Evolutionary conservation across 2,888 invertebrate genomes (phyloP), one percentile per base, ranked within the genome.

Genomic region (Hedya salicella): DNA sequence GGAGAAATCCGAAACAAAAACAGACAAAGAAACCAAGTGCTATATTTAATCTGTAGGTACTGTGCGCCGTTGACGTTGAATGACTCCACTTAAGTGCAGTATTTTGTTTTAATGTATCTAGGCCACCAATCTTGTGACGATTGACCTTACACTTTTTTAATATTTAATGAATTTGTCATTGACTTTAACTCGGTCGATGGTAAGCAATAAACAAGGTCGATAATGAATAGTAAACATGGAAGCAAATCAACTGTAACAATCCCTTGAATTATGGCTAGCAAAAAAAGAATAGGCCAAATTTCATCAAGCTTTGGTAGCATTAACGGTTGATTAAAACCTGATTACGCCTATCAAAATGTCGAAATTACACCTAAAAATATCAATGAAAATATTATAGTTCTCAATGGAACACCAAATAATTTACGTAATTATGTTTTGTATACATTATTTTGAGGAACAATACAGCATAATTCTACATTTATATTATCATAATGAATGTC

Each of bases 161-260:
- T 11, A 36, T 14, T 25, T 42, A 25, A 30, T 44, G 25, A 9
- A 16, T 17, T 42, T 56, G 30, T 25, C 56, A 56, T 30, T 56
- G 56, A 56, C 56, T 56, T 56, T 44, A 17, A 44, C 25, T 56
- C 42, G 30, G 42, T 44, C n/a, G 17, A 11, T 25, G 42, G 16
- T 17, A 11, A 36, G 11, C 11, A 1, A 36, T 21, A 11, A n/a
- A 14, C 42, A 42, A 56, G 56, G 56, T 44, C 30, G 14, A 44
- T 42, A 16, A 56, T 19, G 21, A 40, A 44, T 56, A 11, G 30
- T 14, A 56, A 25, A 13, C n/a, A 25, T 42, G 14, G 40, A 16
- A 56, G 42, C 16, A 16, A 30, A n/a, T 42, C 56, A 56, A 44
- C 42, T 30, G 56, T 56, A 42, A 56, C 54, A 30, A 25, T 54